Evolutionary conservation across 2,888 invertebrate genomes (phyloP).

Genomic region (Trissoscelio sp.): DNA sequence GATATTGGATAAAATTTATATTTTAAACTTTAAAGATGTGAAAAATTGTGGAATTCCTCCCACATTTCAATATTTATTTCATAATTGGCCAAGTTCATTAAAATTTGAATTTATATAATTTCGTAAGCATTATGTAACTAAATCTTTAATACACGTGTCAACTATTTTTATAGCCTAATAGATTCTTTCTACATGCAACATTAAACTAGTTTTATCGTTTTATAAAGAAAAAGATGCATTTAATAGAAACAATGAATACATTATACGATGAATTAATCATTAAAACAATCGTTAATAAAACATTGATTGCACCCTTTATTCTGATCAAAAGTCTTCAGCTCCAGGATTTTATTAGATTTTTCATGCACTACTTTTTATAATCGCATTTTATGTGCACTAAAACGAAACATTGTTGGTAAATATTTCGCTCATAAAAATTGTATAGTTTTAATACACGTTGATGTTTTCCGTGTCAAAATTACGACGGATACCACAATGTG

Average conservation of each 20-base stretch:
- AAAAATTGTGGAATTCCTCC: too few relatives aligned
- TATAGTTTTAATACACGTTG: conserved; percentile 43
- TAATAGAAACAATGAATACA: neutral
- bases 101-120: neutral
- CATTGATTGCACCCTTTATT: conserved; percentile 23
- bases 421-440: conserved; percentile 45
- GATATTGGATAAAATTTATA: too few relatives aligned
- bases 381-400: conserved; percentile 48
- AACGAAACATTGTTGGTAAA: conserved; percentile 35
- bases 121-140: neutral
- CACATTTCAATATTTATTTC: too few relatives aligned
- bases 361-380: conserved; percentile 41
- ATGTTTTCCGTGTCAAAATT: conserved; percentile 40
- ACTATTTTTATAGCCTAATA: too few relatives aligned
- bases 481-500: conserved; percentile 22
- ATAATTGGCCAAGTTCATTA: too few relatives aligned
- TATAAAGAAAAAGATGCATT: neutral
- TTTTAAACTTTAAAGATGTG: too few relatives aligned
- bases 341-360: conserved; percentile 36
- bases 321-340: conserved; percentile 28
- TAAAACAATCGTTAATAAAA: conserved; percentile 40
- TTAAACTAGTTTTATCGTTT: neutral
- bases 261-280: conserved; percentile 22
- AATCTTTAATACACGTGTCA: too few relatives aligned
- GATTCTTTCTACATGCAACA: too few relatives aligned